Evolutionary conservation across 2,888 invertebrate genomes (phyloP).

Genomic region (Bedellia somnulentella): DNA sequence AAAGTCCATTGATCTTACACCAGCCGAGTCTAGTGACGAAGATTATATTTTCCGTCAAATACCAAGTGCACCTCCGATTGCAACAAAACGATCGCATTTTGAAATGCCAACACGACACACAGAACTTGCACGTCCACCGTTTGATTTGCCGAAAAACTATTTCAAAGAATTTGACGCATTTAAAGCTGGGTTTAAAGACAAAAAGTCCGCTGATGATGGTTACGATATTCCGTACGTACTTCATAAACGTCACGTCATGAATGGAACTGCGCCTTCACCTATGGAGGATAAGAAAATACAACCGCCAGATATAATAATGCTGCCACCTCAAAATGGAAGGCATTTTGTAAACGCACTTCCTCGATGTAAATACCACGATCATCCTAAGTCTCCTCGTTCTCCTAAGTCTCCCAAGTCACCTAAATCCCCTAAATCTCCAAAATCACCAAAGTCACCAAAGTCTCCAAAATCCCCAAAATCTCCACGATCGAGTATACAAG

Average conservation of each 20-base stretch:
- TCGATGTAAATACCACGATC: slow-evolving; percentile 52
- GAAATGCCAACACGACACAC: slow-evolving; percentile 59
- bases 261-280: slow-evolving; percentile 73
- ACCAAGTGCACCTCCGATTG: slow-evolving; percentile 71
- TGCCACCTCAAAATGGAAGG: slow-evolving; percentile 47
- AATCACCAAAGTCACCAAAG: slow-evolving; percentile 64
- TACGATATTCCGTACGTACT: slow-evolving; percentile 82
- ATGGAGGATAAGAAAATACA: slow-evolving; percentile 42
- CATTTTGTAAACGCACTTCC: slow-evolving; percentile 48
- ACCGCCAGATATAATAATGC: slow-evolving; percentile 47
- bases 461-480: slow-evolving; percentile 60
- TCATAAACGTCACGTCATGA: slow-evolving; percentile 84
- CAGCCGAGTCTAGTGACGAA: slow-evolving; percentile 83
- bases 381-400: slow-evolving; percentile 51
- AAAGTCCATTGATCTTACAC: slow-evolving; percentile 82
- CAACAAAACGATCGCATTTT: slow-evolving; percentile 73
- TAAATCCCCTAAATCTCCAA: slow-evolving; percentile 66
- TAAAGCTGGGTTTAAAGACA: slow-evolving; percentile 55
- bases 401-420: slow-evolving; percentile 65
- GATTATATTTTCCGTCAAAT: slow-evolving; percentile 78
- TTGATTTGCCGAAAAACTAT: slow-evolving; percentile 73
- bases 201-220: slow-evolving; percentile 54
- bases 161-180: slow-evolving; percentile 68
- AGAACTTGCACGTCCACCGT: slow-evolving; percentile 61
- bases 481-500: slow-evolving; percentile 37